phyloP scores from a whole-genome alignment of 2,888 invertebrate species.

The Epirrita christyi region DNA sequence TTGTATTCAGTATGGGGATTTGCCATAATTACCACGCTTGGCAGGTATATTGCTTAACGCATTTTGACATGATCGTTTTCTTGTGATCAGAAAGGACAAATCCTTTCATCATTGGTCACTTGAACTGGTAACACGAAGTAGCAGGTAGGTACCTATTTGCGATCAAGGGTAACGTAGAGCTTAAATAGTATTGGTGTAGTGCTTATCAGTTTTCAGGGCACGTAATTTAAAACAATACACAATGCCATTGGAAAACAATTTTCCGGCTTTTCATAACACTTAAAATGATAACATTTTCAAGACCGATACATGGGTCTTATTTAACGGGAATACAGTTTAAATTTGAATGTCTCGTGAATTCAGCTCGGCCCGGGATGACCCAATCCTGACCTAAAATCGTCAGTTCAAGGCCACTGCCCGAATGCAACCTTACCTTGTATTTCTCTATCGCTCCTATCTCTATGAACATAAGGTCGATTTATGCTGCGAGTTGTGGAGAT shows the following conservation, averaged over 20 bases:
- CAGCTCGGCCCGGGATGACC: constrained; percentile 39
- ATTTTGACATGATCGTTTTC: too few relatives aligned
- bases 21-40: too few relatives aligned
- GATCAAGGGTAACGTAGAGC: not conserved
- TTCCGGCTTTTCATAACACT: constrained; percentile 11
- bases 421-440: constrained; percentile 39
- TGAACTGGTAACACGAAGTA: too few relatives aligned
- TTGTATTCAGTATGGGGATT: too few relatives aligned
- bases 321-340: constrained; percentile 1
- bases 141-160: too few relatives aligned
- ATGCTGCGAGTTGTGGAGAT: not conserved
- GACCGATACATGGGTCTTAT: constrained; percentile 1
- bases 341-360: constrained; percentile 1
- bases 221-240: not conserved
- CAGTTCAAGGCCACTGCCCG: constrained; percentile 48
- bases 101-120: too few relatives aligned
- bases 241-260: constrained; percentile 10
- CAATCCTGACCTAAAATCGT: constrained; percentile 49
- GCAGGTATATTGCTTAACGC: too few relatives aligned
- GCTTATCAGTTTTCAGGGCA: not conserved
- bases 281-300: constrained; percentile 3
- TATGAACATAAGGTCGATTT: constrained; percentile 11
- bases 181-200: not conserved
- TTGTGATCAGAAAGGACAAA: too few relatives aligned
- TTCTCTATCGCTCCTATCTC: constrained; percentile 16